Conservation (phyloP, 2,113 vertebrate species). For the Heterotilapia buettikoferi region DNA sequence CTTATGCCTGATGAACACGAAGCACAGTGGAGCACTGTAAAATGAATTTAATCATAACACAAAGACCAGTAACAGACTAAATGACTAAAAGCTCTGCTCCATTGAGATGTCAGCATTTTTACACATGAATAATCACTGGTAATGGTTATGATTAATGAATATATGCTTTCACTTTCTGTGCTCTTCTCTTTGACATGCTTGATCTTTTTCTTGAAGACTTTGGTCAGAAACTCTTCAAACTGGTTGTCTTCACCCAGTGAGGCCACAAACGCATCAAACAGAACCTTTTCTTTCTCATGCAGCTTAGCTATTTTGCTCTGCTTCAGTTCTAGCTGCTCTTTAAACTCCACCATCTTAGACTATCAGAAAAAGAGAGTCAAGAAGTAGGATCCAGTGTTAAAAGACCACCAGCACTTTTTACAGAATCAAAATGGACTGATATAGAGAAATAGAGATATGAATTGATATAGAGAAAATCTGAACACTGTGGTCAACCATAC, state of each 20-base stretch:
- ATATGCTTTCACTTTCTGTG: slow-evolving; percentile 4
- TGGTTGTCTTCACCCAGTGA: slow-evolving; percentile 83
- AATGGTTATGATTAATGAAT: too few relatives aligned
- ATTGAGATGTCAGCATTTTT: too few relatives aligned
- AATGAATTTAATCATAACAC: not conserved
- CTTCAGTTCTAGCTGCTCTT: slow-evolving; percentile 76
- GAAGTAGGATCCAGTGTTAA: too few relatives aligned
- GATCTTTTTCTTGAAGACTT: slow-evolving; percentile 82
- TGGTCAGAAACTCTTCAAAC: slow-evolving; percentile 79
- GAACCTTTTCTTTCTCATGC: slow-evolving; percentile 74
- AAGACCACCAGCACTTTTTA: too few relatives aligned
- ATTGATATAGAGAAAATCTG: too few relatives aligned
- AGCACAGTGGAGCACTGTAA: not conserved
- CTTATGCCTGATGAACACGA: too few relatives aligned
- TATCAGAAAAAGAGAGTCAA: slow-evolving; percentile 6
- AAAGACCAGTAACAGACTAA: too few relatives aligned
- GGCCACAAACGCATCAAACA: slow-evolving; percentile 72
- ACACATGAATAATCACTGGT: too few relatives aligned
- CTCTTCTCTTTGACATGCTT: slow-evolving; percentile 54
- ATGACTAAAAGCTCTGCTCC: too few relatives aligned
- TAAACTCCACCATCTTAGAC: slow-evolving; percentile 74
- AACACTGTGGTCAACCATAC: too few relatives aligned
- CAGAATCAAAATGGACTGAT: too few relatives aligned
- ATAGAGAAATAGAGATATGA: too few relatives aligned
- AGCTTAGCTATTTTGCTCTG: slow-evolving; percentile 72